A percentile compares a stretch with the other conserved stretches of the same genome.
These are phyloP conservation scores for Drosophila borealis DNA, from an alignment of 2,888 invertebrate species.

Conservation along the genomic window DNA sequence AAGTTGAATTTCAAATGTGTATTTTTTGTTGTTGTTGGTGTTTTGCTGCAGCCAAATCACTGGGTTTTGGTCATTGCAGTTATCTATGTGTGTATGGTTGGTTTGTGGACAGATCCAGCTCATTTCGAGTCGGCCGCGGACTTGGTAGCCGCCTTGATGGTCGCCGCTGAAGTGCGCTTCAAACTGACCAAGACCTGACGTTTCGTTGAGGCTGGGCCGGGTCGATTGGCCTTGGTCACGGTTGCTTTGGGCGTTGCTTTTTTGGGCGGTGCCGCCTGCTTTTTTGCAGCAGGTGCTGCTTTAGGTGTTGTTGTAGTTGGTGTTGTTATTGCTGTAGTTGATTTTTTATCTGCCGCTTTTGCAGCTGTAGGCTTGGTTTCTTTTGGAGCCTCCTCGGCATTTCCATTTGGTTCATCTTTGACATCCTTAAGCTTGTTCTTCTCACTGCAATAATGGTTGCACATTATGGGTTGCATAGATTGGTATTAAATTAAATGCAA, in stretches of 20 bases:
- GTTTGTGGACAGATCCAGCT: constrained; percentile 20
- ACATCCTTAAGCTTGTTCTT: constrained; percentile 85
- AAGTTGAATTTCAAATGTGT: constrained; percentile 33
- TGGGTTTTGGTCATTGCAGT: constrained; percentile 37
- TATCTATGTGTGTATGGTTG: constrained; percentile 17
- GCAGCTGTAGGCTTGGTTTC: constrained; percentile 26
- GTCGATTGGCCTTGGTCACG: constrained; percentile 49
- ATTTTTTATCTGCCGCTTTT: constrained; percentile 44
- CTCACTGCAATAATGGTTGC: constrained; percentile 84
- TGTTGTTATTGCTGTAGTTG: constrained; percentile 8
- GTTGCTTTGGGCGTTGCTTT: constrained; percentile 53
- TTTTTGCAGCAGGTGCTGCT: constrained; percentile 19
- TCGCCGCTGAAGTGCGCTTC: constrained; percentile 62
- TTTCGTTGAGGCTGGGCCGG: constrained; percentile 68
- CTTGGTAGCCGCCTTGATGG: constrained; percentile 63
- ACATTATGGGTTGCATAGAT: neutral
- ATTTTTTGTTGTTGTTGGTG: constrained; percentile 10
- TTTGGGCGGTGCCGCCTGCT: constrained; percentile 35
- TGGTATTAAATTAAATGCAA: neutral
- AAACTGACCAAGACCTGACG: constrained; percentile 65
- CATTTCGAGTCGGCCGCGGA: constrained; percentile 57
- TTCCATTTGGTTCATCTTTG: constrained; percentile 72
- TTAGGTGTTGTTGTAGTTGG: constrained; percentile 45
- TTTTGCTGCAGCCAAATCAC: constrained; percentile 61
- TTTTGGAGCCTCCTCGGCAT: constrained; percentile 54